Conservation (phyloP, 2,888 invertebrate genomes). For the Zaprionus bogoriensis region DNA sequence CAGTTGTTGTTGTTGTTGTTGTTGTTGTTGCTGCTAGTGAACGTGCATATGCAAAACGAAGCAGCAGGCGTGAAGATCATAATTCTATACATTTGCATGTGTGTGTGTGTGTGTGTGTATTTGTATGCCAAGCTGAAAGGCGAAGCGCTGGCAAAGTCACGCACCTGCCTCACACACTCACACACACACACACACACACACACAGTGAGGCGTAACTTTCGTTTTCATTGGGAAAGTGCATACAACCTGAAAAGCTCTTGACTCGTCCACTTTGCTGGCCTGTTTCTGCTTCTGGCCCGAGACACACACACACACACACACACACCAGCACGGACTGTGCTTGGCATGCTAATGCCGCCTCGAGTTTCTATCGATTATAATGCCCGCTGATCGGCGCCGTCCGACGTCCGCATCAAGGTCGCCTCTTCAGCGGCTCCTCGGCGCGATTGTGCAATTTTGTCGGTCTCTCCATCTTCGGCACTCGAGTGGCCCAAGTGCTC, state of each 20-base stretch:
- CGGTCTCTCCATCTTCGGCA: slow-evolving; percentile 11
- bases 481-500: slow-evolving; percentile 18
- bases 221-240: slow-evolving; percentile 79
- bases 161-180: slow-evolving; percentile 39
- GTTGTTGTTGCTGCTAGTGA: slow-evolving; percentile 25
- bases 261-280: slow-evolving; percentile 47
- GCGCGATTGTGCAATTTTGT: slow-evolving; percentile 36
- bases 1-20: slow-evolving; percentile 15
- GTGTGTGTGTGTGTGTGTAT: slow-evolving; percentile 1
- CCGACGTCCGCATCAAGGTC: slow-evolving; percentile 43
- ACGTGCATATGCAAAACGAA: slow-evolving; percentile 43
- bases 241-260: slow-evolving; percentile 70
- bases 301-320: too few relatives aligned
- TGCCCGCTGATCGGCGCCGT: slow-evolving; percentile 21
- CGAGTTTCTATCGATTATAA: slow-evolving; percentile 24
- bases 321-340: too few relatives aligned
- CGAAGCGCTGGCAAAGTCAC: slow-evolving; percentile 68
- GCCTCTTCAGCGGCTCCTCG: slow-evolving; percentile 28
- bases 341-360: slow-evolving; percentile 47
- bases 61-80: slow-evolving; percentile 72
- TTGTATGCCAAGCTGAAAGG: slow-evolving; percentile 59
- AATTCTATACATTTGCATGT: slow-evolving; percentile 54
- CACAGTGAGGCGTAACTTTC: slow-evolving; percentile 64
- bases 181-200: neutral
- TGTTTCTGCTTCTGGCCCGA: slow-evolving; percentile 43